Conservation (phyloP, 23 tunicate species). For the Halocynthia roretzi region DNA sequence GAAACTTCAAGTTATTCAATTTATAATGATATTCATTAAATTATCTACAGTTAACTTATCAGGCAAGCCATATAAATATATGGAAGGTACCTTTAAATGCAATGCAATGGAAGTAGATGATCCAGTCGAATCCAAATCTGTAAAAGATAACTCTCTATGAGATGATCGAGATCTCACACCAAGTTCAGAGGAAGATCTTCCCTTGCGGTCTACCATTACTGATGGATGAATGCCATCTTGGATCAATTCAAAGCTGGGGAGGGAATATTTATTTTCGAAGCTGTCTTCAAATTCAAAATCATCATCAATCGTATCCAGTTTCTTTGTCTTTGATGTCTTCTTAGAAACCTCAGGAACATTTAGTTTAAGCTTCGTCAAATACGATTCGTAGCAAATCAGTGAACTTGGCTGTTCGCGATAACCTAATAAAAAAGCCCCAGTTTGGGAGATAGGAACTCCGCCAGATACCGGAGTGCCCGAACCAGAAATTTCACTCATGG, state of each 20-base stretch:
- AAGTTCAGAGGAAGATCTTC: background rate
- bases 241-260: conserved; percentile 5
- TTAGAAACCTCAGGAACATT: background rate
- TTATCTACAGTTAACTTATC: too few relatives aligned
- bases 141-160: conserved; percentile 10
- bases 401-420: too few relatives aligned
- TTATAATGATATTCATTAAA: too few relatives aligned
- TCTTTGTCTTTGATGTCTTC: background rate
- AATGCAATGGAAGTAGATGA: conserved; percentile 7
- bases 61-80: too few relatives aligned
- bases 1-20: too few relatives aligned
- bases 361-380: conserved; percentile 2
- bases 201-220: conserved; percentile 5
- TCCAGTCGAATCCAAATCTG: conserved; percentile 22
- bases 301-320: background rate
- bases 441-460: too few relatives aligned
- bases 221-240: conserved; percentile 24
- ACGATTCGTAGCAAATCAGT: conserved; percentile 5
- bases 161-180: background rate
- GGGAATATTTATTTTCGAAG: conserved; percentile 3
- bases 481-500: too few relatives aligned
- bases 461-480: too few relatives aligned
- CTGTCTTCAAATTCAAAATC: conserved; percentile 1
- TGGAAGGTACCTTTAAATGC: background rate
- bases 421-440: too few relatives aligned